These are phyloP conservation scores for Drosophila suzukii DNA, from an alignment of 1,140 invertebrate genomes.

Conservation along the genomic window DNA sequence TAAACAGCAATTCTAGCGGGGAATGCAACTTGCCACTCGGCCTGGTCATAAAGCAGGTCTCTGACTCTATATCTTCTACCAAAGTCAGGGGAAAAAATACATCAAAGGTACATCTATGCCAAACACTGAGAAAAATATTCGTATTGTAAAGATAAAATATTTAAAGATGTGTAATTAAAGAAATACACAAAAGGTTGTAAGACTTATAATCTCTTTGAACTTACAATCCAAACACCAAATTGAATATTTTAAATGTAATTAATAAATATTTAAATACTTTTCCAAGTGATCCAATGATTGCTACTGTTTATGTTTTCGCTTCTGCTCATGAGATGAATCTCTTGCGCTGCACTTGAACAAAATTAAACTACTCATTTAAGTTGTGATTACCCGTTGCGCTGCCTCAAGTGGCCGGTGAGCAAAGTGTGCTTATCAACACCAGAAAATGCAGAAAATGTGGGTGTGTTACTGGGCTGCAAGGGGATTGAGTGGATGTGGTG, in stretches of 20 bases:
- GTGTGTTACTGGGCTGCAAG: background rate
- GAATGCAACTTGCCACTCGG: conserved; percentile 28
- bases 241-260: too few relatives aligned
- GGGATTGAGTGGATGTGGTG: background rate
- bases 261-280: background rate
- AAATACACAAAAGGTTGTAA: too few relatives aligned
- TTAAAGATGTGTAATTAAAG: too few relatives aligned
- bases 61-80: conserved; percentile 18
- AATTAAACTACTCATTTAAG: conserved; percentile 78
- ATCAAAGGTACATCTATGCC: conserved; percentile 13
- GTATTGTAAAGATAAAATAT: background rate
- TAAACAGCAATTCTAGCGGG: conserved; percentile 33
- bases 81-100: conserved; percentile 18
- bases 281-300: background rate
- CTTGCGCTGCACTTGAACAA: conserved; percentile 62
- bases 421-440: conserved; percentile 79
- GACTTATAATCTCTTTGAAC: too few relatives aligned
- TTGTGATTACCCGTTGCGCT: conserved; percentile 75
- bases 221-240: too few relatives aligned
- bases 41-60: conserved; percentile 48
- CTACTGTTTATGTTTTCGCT: conserved; percentile 4
- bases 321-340: conserved; percentile 7
- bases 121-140: conserved; percentile 2
- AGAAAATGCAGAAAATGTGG: conserved; percentile 20
- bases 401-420: conserved; percentile 59